Percentiles rank a stretch among this genome's conserved stretches.
phyloP scores from a whole-genome alignment of 64 coral and sea anemone species.

The Stichodactyla helianthus region DNA sequence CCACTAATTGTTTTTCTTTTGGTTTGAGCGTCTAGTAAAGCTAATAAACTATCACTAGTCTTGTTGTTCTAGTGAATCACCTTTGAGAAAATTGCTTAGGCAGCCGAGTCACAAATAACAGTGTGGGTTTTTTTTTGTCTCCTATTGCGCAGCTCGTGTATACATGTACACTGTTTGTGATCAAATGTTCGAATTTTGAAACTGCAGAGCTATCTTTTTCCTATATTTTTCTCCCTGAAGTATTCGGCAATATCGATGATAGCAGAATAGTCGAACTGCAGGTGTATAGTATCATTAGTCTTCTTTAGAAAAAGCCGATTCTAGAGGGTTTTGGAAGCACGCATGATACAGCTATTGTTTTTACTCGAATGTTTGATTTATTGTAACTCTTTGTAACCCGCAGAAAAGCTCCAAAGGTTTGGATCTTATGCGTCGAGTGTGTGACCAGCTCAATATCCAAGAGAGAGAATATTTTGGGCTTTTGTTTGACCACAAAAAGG shows the following conservation, averaged over 20 bases:
- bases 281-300: background rate
- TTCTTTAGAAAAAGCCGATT: background rate
- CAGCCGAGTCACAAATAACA: background rate
- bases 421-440: slow-evolving; percentile 49
- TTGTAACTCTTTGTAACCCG: background rate
- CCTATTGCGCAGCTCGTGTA: background rate
- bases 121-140: background rate
- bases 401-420: slow-evolving; percentile 67
- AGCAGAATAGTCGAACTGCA: background rate
- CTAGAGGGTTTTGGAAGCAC: background rate
- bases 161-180: background rate
- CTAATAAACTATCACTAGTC: background rate
- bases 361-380: background rate
- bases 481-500: slow-evolving; percentile 39
- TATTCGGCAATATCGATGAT: background rate
- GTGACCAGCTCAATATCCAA: slow-evolving; percentile 45
- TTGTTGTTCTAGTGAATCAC: background rate
- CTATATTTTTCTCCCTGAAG: background rate
- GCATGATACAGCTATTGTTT: background rate
- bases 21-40: background rate
- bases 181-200: background rate
- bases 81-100: background rate
- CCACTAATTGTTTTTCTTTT: background rate
- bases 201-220: background rate
- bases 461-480: slow-evolving; percentile 65